phyloP scores from a whole-genome alignment of 1,140 invertebrate species.

The Nasonia longicornis region DNA sequence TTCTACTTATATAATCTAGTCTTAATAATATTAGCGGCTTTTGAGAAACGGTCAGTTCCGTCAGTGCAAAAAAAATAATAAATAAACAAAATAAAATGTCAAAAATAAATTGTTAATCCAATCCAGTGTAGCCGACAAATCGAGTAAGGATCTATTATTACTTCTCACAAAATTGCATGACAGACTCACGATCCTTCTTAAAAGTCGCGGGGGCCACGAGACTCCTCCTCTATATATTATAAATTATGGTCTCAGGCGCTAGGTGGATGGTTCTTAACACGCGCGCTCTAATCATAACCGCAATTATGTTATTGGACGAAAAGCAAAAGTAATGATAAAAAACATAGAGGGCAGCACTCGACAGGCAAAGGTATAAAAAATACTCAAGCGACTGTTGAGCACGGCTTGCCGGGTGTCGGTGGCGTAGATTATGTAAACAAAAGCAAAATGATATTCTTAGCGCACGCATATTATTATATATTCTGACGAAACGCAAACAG shows the following conservation, averaged over 20 bases:
- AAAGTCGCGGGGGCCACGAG: constrained; percentile 12
- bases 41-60: constrained; percentile 26
- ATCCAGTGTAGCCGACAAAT: neutral
- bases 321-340: constrained; percentile 31
- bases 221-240: too few relatives aligned
- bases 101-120: neutral
- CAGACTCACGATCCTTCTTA: constrained; percentile 19
- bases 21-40: neutral
- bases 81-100: neutral
- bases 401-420: constrained; percentile 68
- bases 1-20: constrained; percentile 51
- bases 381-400: constrained; percentile 56
- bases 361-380: constrained; percentile 49
- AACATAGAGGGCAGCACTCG: constrained; percentile 45
- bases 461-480: constrained; percentile 29
- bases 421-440: constrained; percentile 52
- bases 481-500: constrained; percentile 32
- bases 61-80: neutral
- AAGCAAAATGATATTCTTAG: constrained; percentile 3
- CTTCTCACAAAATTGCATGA: constrained; percentile 10
- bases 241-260: constrained; percentile 34
- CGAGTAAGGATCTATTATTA: neutral
- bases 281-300: constrained; percentile 40
- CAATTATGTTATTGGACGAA: constrained; percentile 24
- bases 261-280: constrained; percentile 44